These are phyloP conservation scores for Fistularia commersonii DNA, from an alignment of 2,797 vertebrate genomes.

Conservation along the genomic window DNA sequence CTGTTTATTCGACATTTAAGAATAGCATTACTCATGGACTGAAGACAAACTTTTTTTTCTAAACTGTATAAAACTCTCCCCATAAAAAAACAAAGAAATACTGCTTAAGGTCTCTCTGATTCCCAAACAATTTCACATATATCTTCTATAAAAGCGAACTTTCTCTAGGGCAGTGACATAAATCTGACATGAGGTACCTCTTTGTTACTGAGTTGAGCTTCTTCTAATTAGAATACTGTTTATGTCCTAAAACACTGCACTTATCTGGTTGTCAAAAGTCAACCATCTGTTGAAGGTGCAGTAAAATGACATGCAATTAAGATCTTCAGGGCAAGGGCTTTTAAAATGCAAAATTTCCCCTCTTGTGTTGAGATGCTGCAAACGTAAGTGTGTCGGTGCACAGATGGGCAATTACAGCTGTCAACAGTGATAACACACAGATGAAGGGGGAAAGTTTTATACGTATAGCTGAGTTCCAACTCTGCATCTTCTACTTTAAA, in stretches of 20 bases:
- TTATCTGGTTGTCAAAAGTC: slow-evolving; percentile 31
- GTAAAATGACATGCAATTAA: slow-evolving; percentile 48
- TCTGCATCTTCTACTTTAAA: slow-evolving; percentile 6
- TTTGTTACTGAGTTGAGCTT: slow-evolving; percentile 33
- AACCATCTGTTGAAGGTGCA: slow-evolving; percentile 27
- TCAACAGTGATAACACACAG: slow-evolving; percentile 27
- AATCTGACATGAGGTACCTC: slow-evolving; percentile 17
- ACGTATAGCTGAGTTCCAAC: slow-evolving; percentile 14
- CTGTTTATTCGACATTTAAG: too few relatives aligned
- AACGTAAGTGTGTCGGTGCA: background rate
- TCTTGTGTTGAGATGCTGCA: slow-evolving; percentile 6
- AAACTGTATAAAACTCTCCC: too few relatives aligned
- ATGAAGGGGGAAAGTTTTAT: slow-evolving; percentile 23
- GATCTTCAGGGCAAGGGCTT: slow-evolving; percentile 27
- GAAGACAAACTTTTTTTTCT: too few relatives aligned
- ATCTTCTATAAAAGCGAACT: slow-evolving; percentile 10
- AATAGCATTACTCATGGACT: too few relatives aligned
- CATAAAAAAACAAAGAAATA: background rate
- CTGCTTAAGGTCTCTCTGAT: background rate
- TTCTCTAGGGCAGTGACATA: background rate
- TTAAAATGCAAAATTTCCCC: slow-evolving; percentile 5
- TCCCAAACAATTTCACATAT: background rate
- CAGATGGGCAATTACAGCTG: slow-evolving; percentile 37
- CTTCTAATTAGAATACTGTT: slow-evolving; percentile 59
- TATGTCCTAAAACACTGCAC: slow-evolving; percentile 6